Conservation (phyloP, 2,888 invertebrate genomes). For the Notodonta dromedarius region DNA sequence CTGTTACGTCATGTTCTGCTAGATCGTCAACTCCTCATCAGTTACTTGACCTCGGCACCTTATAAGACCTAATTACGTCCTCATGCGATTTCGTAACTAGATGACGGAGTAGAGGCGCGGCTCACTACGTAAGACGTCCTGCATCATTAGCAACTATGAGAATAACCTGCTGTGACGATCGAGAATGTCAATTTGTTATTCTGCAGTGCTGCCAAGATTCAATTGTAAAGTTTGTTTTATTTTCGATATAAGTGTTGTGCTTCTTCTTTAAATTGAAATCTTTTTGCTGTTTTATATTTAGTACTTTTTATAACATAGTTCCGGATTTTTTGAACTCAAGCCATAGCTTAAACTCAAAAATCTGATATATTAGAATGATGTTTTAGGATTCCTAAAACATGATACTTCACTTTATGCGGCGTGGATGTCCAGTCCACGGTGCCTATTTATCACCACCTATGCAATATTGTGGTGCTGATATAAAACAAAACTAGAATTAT, state of each 20-base stretch:
- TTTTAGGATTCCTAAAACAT: no score
- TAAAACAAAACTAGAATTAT: no score
- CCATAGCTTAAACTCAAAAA: no score
- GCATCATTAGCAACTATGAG: neutral
- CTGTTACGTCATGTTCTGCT: neutral
- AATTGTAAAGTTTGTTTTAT: neutral
- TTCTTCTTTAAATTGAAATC: neutral
- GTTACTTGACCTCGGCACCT: constrained; percentile 23
- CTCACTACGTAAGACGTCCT: constrained; percentile 26
- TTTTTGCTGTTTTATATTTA: no score
- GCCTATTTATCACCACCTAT: no score
- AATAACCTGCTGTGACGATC: constrained; percentile 6
- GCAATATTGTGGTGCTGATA: no score
- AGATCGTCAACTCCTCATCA: neutral
- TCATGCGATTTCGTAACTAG: constrained; percentile 26
- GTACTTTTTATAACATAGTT: no score
- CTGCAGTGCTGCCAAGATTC: neutral
- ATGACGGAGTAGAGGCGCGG: constrained; percentile 30
- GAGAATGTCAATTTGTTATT: neutral
- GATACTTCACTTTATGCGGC: no score
- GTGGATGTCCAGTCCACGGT: no score
- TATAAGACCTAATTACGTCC: constrained; percentile 20
- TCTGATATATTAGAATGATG: no score
- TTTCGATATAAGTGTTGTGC: neutral
- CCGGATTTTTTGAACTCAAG: no score